Percentiles rank a stretch among this genome's conserved stretches.
Conservation (phyloP, 2,888 invertebrate genomes). For the Agrochola litura region DNA sequence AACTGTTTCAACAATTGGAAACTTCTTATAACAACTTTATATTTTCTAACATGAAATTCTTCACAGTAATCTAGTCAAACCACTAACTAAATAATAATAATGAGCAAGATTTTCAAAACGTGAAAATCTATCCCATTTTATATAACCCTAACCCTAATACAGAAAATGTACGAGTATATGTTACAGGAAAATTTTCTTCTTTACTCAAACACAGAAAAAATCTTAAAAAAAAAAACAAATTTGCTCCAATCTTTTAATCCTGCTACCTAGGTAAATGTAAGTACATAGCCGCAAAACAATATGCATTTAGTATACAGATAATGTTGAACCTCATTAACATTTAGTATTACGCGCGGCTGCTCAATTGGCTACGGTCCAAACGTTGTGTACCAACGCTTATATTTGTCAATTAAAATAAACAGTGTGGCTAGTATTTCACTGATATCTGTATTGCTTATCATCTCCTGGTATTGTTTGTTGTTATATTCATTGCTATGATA, state of each 20-base stretch:
- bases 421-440: constrained; percentile 32
- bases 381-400: constrained; percentile 39
- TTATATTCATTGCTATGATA: constrained; percentile 4
- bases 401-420: constrained; percentile 64
- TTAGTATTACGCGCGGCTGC: constrained; percentile 44
- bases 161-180: background rate
- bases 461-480: constrained; percentile 20
- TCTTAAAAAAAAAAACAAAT: too few relatives aligned
- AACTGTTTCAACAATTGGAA: background rate
- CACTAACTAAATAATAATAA: background rate
- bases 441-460: constrained; percentile 25
- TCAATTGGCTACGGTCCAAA: constrained; percentile 58
- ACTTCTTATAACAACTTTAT: background rate
- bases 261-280: constrained; percentile 3
- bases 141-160: background rate
- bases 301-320: constrained; percentile 48
- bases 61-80: background rate
- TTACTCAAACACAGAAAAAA: background rate
- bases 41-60: background rate
- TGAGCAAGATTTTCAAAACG: background rate
- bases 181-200: background rate
- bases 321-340: constrained; percentile 57
- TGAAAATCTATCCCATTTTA: background rate
- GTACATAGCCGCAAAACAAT: constrained; percentile 25
- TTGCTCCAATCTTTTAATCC: too few relatives aligned